Percentiles rank a stretch among this genome's conserved stretches.
Evolutionary conservation across 2,888 invertebrate genomes (phyloP).

Genomic region (Apotomis capreana): DNA sequence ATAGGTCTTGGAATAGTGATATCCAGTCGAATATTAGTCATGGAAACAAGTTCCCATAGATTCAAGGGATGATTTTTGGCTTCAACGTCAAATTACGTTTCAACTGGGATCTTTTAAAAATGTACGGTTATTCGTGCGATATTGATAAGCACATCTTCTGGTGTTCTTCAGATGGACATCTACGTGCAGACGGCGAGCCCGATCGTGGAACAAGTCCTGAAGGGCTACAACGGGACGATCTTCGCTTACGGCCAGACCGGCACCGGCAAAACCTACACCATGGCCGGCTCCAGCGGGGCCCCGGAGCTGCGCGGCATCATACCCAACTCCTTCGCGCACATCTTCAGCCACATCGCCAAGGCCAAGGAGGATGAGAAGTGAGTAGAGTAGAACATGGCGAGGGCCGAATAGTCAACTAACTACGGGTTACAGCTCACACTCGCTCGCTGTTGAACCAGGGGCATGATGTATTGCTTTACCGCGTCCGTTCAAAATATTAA

Average conservation of each 20-base stretch:
- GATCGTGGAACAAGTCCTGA: slow-evolving; percentile 97
- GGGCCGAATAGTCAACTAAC: too few relatives aligned
- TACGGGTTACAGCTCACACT: too few relatives aligned
- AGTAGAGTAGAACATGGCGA: slow-evolving; percentile 51
- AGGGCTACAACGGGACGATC: slow-evolving; percentile 98
- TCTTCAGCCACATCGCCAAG: slow-evolving; percentile 98
- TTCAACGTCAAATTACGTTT: too few relatives aligned
- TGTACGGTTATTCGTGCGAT: too few relatives aligned
- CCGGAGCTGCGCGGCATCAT: slow-evolving; percentile 97
- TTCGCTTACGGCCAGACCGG: slow-evolving; percentile 97
- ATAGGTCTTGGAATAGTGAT: too few relatives aligned
- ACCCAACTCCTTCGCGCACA: slow-evolving; percentile 99
- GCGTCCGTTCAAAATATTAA: too few relatives aligned
- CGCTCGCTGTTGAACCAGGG: too few relatives aligned
- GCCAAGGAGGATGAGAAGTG: slow-evolving; percentile 95
- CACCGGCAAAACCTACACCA: slow-evolving; percentile 99
- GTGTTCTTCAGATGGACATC: slow-evolving; percentile 89
- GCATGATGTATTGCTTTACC: too few relatives aligned
- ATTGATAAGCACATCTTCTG: background rate
- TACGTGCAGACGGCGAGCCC: slow-evolving; percentile 98
- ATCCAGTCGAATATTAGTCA: too few relatives aligned
- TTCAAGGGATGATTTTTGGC: too few relatives aligned
- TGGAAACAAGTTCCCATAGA: too few relatives aligned
- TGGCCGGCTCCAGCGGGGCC: slow-evolving; percentile 95
- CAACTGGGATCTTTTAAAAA: too few relatives aligned